Evolutionary conservation across 1,140 invertebrate genomes (phyloP), one percentile per base, ranked within the genome.

Genomic region (Sitophilus oryzae): DNA sequence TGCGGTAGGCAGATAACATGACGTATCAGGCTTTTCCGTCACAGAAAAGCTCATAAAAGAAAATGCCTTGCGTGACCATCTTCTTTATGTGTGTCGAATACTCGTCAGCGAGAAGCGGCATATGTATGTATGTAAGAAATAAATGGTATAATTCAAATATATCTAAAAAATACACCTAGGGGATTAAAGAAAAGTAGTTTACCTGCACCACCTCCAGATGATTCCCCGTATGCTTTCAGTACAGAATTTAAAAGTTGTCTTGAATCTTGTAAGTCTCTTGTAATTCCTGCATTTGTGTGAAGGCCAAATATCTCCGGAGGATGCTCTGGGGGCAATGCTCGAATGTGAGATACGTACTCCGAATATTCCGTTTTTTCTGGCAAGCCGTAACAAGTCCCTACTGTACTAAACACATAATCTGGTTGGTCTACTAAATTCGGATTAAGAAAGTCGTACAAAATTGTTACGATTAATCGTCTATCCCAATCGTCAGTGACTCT

Each of bases 401-500:
- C 67, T 1, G 66, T 55, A 1, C 76, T 71, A 66, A 79, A 82
- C 55, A 83, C 83, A 35, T 75, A 72, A 62, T 84, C 82, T 2
- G 71, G 71, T 61, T 89, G 78, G 2, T 73, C 70, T 2, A 92
- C 82, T 10, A 89, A 79, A 18, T 78, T 62, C 0, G 65, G 16
- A 69, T 89, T 93, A 52, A 90, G 84, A 72, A 91, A 95, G 67
- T 89, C 85, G 14, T 80, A 71, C 4, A 96, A 75, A 60, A 93
- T 83, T 2, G 90, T 93, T 14, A 83, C 82, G 11, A 97, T 82
- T 40, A 88, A 81, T 61, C 91, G 77, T 42, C 92, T 77, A 73
- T 97, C 94, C 83, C 89, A 89, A 63, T 92, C 88, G 67, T 96
- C 93, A 0, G 93, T 96, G 0, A 97, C 91, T 65, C 93, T 76